Evolutionary conservation across 1,140 invertebrate genomes (phyloP), one percentile per base, ranked within the genome.

Genomic region (Coenobita brevimanus): DNA sequence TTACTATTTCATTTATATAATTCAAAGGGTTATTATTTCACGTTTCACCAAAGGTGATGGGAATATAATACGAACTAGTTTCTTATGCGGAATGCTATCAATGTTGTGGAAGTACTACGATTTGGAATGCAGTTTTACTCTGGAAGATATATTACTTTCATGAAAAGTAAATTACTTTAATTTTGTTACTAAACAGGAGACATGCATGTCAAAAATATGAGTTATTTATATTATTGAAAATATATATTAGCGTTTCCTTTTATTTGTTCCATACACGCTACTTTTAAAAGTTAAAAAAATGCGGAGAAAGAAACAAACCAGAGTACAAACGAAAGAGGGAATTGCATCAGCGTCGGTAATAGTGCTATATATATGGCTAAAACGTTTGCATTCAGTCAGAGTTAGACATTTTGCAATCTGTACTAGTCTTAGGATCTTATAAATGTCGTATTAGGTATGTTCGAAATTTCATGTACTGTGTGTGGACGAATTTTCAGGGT

Each of bases 321-420:
- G 79, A 87, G 84, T 87, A 81, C 57, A 81, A 87, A 24, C 41
- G 41, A 71, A 50, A 71, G 41, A 46, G 57, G 13, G 38, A 30
- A 69, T 87, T 87, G 84, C 84, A 87, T 87, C 84, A 87, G 76
- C 64, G 69, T 87, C 27, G 57, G 84, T 76, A 87, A 69, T 81
- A 43, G 41, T 41, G 36, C 73, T 46, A 43, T 33, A 76, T 76
- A 43, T 76, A 76, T 43, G 73, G 38, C 17, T 43, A 43, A n/a
- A 43, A 46, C 24, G 73, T 76, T 21, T 46, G 24, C 24, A 76
- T 24, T 41, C 3, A 46, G 38, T 27, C n/a, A n/a, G 10, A 1
- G 10, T 21, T 24, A 15, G 38, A 76, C 4, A 6, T 38, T 41
- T 13, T 10, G 27, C n/a, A 46, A 21, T 27, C 41, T n/a, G 27